Base-by-base conservation (phyloP, 2,113 vertebrate species). In the Periophthalmodon schlosseri region DNA sequence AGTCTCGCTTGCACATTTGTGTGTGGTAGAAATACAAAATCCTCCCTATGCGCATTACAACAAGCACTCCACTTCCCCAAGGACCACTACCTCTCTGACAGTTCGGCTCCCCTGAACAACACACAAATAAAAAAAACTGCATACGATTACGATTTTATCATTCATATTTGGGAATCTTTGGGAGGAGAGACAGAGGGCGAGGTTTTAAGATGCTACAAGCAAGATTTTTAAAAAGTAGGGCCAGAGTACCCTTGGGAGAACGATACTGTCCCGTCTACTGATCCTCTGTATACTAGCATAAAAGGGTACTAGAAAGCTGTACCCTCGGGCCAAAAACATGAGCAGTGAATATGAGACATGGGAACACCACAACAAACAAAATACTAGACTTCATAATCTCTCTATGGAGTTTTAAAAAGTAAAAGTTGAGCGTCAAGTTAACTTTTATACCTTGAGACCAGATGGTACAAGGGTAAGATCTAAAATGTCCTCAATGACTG, bases 251-350 rank as follows among this genome's bases (percentile, higher is more conserved):
- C 69, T 16, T 1, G 69, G 68, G 77, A 70, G 11, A 57, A 60
- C 76, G 58, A 33, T 49, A 74, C 63, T 65, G 33, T 39, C 24
- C 69, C 71, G 65, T 78, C 76, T 36, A 34, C 54, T 50, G 65
- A 18, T 18, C 11, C 68, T 47, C 28, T 70, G 52, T 66, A 84
- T 33, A 60, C 20, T 20, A 21, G 20, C 76, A 72, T 52, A 64
- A 66, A 60, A 52, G 66, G 64, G 49, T 68, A 65, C 75, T 50
- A 84, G 68, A 78, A 83, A 78, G 73, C 49, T 50, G 77, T 73
- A 70, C 63, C 74, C 54, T 1, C 16, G 70, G 78, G 73, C 70
- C 7, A 63, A 63, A 50, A 72, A 39, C 71, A 65, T n/a, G 39
- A 74, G 56, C 70, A 56, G 61, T 65, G 57, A 33, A 75, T 68